These are phyloP conservation scores for Hestina assimilis DNA, from an alignment of 1,140 invertebrate genomes.

Conservation along the genomic window DNA sequence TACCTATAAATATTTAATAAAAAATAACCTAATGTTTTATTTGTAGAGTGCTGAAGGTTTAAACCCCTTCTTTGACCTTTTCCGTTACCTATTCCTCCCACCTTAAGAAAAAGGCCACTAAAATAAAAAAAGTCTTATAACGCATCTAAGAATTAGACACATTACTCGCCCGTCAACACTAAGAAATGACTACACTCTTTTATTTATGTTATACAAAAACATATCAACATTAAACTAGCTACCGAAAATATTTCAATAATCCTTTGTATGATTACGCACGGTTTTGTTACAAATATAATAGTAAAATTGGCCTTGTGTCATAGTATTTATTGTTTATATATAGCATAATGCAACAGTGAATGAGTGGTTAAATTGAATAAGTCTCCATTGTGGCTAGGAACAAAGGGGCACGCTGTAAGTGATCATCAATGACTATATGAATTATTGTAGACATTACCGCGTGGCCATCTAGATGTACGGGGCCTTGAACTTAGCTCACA, in stretches of 20 bases:
- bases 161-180: no score
- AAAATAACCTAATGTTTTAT: no score
- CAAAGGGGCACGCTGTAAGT: slow-evolving; percentile 41
- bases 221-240: not conserved
- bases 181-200: no score
- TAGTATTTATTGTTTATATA: slow-evolving; percentile 34
- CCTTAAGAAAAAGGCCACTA: no score
- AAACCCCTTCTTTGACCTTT: not conserved
- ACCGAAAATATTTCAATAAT: slow-evolving; percentile 5
- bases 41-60: no score
- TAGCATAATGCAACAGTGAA: slow-evolving; percentile 34
- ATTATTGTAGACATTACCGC: slow-evolving; percentile 34
- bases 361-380: slow-evolving; percentile 40
- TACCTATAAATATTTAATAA: no score
- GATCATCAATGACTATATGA: slow-evolving; percentile 48
- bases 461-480: slow-evolving; percentile 31
- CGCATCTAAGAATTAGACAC: no score
- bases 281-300: slow-evolving; percentile 20
- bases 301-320: slow-evolving; percentile 31
- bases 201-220: not conserved
- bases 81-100: not conserved
- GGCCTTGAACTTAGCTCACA: slow-evolving; percentile 63
- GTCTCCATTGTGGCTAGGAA: slow-evolving; percentile 36
- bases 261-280: slow-evolving; percentile 6
- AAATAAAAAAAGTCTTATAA: no score